Conservation (phyloP, 2,797 vertebrate genomes). For the Fistularia commersonii region DNA sequence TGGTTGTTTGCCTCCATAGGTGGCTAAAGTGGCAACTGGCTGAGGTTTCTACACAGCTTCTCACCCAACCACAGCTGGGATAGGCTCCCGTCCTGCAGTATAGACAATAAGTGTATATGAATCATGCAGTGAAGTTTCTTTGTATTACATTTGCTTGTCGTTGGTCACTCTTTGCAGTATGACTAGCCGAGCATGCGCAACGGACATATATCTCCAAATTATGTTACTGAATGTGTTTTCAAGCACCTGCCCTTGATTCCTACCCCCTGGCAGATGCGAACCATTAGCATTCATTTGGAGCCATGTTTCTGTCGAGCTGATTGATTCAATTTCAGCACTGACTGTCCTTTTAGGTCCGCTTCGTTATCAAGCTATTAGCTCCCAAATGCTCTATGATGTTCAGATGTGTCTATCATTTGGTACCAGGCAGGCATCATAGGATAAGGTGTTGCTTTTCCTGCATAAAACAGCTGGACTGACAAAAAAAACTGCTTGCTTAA, state of each 20-base stretch:
- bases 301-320: not conserved
- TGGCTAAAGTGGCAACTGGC: too few relatives aligned
- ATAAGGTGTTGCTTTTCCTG: constrained; percentile 4
- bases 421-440: not conserved
- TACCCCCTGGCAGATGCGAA: not conserved
- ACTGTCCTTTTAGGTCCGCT: constrained; percentile 1
- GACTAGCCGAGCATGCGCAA: too few relatives aligned
- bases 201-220: not conserved
- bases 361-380: constrained; percentile 2
- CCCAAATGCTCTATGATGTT: constrained; percentile 1
- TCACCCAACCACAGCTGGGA: too few relatives aligned
- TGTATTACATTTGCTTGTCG: too few relatives aligned
- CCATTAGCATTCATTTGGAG: not conserved
- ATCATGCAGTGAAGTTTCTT: too few relatives aligned
- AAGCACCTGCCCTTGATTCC: not conserved
- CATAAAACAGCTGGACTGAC: not conserved
- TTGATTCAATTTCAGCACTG: not conserved
- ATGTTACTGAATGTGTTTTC: constrained; percentile 1
- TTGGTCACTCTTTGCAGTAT: too few relatives aligned
- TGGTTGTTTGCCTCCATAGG: too few relatives aligned
- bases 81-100: too few relatives aligned
- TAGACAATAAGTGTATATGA: too few relatives aligned
- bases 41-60: too few relatives aligned
- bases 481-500: not conserved
- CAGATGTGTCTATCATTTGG: not conserved